Base-by-base conservation (phyloP, 2,888 invertebrate genomes). In the Spilarctia lutea region DNA sequence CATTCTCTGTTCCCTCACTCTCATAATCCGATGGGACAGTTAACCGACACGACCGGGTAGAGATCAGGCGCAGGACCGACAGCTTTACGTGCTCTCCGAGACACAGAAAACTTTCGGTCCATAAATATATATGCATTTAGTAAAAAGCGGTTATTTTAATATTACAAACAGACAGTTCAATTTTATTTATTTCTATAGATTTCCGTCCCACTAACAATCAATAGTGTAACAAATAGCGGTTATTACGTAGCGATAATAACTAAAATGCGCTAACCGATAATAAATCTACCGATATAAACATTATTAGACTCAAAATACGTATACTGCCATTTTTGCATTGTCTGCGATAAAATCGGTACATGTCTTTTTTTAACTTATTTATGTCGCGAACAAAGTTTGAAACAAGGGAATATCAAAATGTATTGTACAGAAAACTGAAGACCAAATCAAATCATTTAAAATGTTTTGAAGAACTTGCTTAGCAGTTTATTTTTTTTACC, bases 301-400 rank as follows among this genome's bases (percentile, higher is more conserved):
- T 73, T 75, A 79, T 81, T 76, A 77, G 68, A 73, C 71, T 77
- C 20, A 56, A 69, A 79, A 81, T 48, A 48, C 0, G 20, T 74
- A 70, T 79, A 68, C 79, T 75, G n/a, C n/a, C 60, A 72, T 78
- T 84, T 83, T 81, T 78, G 80, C 81, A 82, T 82, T 69, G 79
- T 75, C n/a, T 13, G 45, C 69, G 79, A 84, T 82, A 68, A 8
- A 27, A 85, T 84, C 82, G 69, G 81, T 75, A 63, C 74, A 69
- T 78, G 69, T 77, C 80, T 80, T 75, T 63, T n/a, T 71, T 70
- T 30, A 77, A 74, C 75, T 73, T 80, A 82, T 85, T 85, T 83
- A 78, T 74, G 84, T 81, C 48, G 75, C 42, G 48, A 77, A 1
- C 16, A 77, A 79, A 78, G 74, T 77, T 60, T 27, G 7, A 70